Conservation (phyloP, 2,888 invertebrate species). For the Rhyacophila evoluta region DNA sequence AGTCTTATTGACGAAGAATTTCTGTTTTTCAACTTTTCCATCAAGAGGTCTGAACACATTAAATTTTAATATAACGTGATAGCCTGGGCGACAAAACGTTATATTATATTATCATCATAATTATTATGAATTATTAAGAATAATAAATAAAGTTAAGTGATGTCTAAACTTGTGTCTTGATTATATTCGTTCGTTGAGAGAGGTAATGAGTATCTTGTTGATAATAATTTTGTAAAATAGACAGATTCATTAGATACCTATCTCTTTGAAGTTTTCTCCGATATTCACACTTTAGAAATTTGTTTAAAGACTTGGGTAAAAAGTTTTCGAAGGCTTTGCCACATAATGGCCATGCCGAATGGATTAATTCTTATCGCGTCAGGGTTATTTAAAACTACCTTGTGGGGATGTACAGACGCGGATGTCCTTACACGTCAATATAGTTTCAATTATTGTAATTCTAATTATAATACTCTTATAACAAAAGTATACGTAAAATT, state of each 20-base stretch:
- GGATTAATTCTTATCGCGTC: constrained; percentile 37
- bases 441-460: too few species aligned
- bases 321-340: constrained; percentile 5
- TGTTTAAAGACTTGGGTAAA: constrained; percentile 1
- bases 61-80: too few species aligned
- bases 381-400: background rate
- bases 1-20: too few species aligned
- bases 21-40: too few species aligned
- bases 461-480: too few species aligned
- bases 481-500: too few species aligned
- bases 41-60: too few species aligned
- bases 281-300: background rate
- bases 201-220: background rate
- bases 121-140: too few species aligned
- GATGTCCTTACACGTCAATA: too few species aligned
- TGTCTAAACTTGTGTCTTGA: background rate
- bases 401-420: background rate
- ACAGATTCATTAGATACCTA: background rate
- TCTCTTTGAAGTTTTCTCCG: background rate
- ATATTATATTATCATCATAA: too few species aligned
- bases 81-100: too few species aligned
- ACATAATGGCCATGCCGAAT: constrained; percentile 20
- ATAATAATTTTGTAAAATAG: background rate
- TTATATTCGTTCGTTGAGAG: background rate
- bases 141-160: too few species aligned